Evolutionary conservation across 2,888 invertebrate genomes (phyloP), one percentile per base, ranked within the genome.

Genomic region (Coelinius sp.): DNA sequence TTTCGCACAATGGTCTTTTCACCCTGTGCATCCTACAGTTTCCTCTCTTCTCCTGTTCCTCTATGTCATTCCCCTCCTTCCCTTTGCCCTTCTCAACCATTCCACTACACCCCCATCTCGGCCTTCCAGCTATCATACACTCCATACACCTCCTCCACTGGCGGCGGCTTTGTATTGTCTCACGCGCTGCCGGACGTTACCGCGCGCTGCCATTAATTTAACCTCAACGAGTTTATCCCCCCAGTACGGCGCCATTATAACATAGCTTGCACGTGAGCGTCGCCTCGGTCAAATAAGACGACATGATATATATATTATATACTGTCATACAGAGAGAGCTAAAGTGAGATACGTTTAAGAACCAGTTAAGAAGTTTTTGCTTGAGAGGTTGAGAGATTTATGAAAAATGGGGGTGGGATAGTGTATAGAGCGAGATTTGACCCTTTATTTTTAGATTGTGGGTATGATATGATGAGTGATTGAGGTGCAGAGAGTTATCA

Each of bases 1-100:
- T 72, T 81, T 79, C 79, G 78, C 79, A 83, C 84, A 85, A 85
- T 85, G 80, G 59, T 81, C 78, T 77, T 76, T 78, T 80, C 80
- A 80, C 76, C 77, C 76, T 72, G 73, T 65, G 62, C 66, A 53
- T 69, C 63, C 63, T 68, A 70, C 63, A 65, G 38, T 31, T 46
- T 66, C 44, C 49, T 52, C 52, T 41, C 38, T 38, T 49, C 35
- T 63, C 24, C 35, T 31, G 12, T 38, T 64, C 73, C 31, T 14
- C 56, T 24, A 17, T 20, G 27, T 31, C 46, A 49, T 49, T 49
- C 17, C 46, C 65, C 67, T 68, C 78, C 73, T 71, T 64, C 46
- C 75, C 65, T 41, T 69, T 71, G 52, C 59, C 64, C 44, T 63
- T 65, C 63, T 71, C n/a, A n/a, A n/a, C n/a, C 53, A 64, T 68